Evolutionary conservation across 2,888 invertebrate species (phyloP).

Genomic region (Clusia tigrina): DNA sequence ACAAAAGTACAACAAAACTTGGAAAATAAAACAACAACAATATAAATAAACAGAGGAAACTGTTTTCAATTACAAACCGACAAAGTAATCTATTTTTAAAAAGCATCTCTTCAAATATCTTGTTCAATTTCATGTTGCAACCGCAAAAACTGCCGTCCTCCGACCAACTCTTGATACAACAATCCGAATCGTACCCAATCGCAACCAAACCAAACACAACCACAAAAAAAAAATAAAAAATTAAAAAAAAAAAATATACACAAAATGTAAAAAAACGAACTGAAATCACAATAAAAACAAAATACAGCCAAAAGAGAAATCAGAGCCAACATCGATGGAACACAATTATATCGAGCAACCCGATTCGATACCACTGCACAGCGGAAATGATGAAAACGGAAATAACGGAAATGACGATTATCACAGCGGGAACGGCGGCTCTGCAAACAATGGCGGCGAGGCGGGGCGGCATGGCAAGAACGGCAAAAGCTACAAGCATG

Average conservation of each 20-base stretch:
- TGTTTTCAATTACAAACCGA: constrained; percentile 36
- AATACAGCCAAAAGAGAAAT: constrained; percentile 57
- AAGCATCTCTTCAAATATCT: constrained; percentile 41
- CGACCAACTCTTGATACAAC: constrained; percentile 16
- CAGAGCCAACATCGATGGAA: constrained; percentile 60
- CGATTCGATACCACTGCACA: constrained; percentile 62
- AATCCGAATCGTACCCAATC: not conserved
- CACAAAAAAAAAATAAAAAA: constrained; percentile 34
- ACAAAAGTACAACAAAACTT: no score
- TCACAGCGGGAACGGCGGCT: constrained; percentile 49
- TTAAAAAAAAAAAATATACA: constrained; percentile 34
- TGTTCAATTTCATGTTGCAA: constrained; percentile 38
- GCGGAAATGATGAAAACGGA: constrained; percentile 64
- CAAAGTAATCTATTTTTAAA: constrained; percentile 50
- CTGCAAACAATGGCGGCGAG: constrained; percentile 30
- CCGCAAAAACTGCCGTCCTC: constrained; percentile 27
- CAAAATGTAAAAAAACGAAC: constrained; percentile 31
- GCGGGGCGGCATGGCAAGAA: constrained; percentile 25
- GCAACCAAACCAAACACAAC: constrained; percentile 20
- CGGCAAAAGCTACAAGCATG: constrained; percentile 17
- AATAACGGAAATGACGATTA: constrained; percentile 63
- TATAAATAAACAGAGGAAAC: no score
- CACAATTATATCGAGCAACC: constrained; percentile 64
- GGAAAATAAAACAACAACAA: no score
- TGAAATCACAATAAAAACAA: constrained; percentile 36